Evolutionary conservation across 2,113 vertebrate species (phyloP), one percentile per base, ranked within the genome.

Genomic region (Monarcha castaneiventris): DNA sequence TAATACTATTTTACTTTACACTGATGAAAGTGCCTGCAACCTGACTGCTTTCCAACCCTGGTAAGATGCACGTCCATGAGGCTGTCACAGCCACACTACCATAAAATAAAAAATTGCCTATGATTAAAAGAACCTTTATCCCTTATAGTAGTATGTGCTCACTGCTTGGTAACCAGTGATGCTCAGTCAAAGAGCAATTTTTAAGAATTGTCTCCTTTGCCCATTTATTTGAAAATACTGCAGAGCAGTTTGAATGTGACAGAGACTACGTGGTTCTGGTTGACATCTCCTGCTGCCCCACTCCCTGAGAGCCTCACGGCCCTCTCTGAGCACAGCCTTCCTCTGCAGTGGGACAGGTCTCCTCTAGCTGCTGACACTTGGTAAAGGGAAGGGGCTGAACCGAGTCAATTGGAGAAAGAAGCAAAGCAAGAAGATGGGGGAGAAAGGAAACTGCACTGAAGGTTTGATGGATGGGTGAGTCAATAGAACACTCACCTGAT

Each of bases 231-330:
- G 43, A 35, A 66, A 84, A 30, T 27, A 25, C 5, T 46, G 23
- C 26, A 9, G 39, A 66, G 56, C 55, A 13, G 16, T 72, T 88
- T 58, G 59, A 9, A 51, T 37, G 18, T 35, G 35, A 4, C 13
- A 4, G 26, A 37, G 22, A 29, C 64, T 23, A 12, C 35, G 51
- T 5, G 3, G 46, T 83, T 81, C 48, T 52, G 62, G n/a, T 44
- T 9, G 49, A 37, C 2, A 20, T 71, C 26, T 55, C 4, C 22
- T 29, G 16, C 44, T 55, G 26, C 35, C 17, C 21, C 0, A 0
- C 8, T 74, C 32, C 33, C 27, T 3, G 4, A 52, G 66, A 59
- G 46, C 21, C 7, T 11, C 71, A 17, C 0, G 0, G 22, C 30
- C 3, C 8, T 32, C 11, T 21, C 27, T 21, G 82, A 68, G 51